Evolutionary conservation across 2,888 invertebrate species (phyloP).

Genomic region (Leuctra nigra): DNA sequence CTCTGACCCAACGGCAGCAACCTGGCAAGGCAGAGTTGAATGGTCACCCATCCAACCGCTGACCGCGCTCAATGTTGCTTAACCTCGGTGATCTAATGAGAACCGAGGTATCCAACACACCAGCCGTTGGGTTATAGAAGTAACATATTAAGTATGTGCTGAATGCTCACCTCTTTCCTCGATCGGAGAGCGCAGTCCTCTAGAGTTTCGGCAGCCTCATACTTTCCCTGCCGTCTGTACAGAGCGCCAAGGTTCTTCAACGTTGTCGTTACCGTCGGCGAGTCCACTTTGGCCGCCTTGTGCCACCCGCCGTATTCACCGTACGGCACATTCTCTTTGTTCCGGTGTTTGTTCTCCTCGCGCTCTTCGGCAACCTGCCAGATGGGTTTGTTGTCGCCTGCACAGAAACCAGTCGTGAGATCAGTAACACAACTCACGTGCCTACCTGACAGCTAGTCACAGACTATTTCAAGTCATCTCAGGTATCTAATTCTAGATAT

Average conservation of each 20-base stretch:
- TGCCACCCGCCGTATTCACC: slow-evolving; percentile 91
- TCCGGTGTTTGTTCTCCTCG: slow-evolving; percentile 90
- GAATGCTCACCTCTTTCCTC: slow-evolving; percentile 93
- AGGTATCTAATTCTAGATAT: neutral
- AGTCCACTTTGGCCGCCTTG: slow-evolving; percentile 96
- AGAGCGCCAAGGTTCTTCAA: slow-evolving; percentile 97
- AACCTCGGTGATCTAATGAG: too few species aligned
- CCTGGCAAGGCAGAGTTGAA: too few species aligned
- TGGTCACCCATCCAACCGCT: too few species aligned
- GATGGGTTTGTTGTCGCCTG: slow-evolving; percentile 90
- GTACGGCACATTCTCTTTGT: slow-evolving; percentile 83
- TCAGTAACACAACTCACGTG: slow-evolving; percentile 15
- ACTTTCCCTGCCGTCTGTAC: slow-evolving; percentile 97
- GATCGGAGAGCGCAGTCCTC: slow-evolving; percentile 97
- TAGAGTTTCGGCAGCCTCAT: slow-evolving; percentile 97
- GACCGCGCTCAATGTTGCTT: too few species aligned
- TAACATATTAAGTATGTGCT: too few species aligned
- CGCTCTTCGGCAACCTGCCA: slow-evolving; percentile 92
- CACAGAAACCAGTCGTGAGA: slow-evolving; percentile 21
- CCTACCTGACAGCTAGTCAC: slow-evolving; percentile 6
- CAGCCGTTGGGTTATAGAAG: too few species aligned
- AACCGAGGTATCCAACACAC: too few species aligned
- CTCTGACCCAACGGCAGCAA: too few species aligned
- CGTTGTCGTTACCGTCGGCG: slow-evolving; percentile 95
- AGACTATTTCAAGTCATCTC: neutral